Conservation (phyloP, 2,888 invertebrate genomes). For the Nomada goodeniana region DNA sequence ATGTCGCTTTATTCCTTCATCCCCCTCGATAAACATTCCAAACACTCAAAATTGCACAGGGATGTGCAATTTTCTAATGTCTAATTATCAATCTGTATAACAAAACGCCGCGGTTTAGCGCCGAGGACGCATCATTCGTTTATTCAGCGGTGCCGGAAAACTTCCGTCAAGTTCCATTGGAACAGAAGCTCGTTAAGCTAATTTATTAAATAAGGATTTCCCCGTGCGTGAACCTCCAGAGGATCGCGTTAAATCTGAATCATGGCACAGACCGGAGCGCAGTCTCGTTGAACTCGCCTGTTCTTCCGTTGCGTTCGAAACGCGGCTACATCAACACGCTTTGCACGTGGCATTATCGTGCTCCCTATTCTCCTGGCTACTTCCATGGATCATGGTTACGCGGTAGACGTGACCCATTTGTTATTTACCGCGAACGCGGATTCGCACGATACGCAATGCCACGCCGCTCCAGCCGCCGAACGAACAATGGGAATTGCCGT, state of each 20-base stretch:
- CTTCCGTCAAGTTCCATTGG: neutral
- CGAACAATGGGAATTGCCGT: conserved; percentile 60
- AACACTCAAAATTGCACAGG: too few relatives aligned
- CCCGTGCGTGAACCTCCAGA: conserved; percentile 4
- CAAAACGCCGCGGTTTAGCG: too few relatives aligned
- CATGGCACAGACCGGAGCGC: conserved; percentile 33
- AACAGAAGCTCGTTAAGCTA: neutral
- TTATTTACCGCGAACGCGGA: conserved; percentile 69
- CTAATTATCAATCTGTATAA: too few relatives aligned
- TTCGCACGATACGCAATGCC: conserved; percentile 64
- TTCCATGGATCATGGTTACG: conserved; percentile 73
- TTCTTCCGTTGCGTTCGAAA: conserved; percentile 60
- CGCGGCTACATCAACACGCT: conserved; percentile 51
- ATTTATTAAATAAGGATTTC: neutral
- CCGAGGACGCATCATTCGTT: too few relatives aligned
- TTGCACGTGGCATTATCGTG: conserved; percentile 66
- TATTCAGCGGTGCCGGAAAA: too few relatives aligned
- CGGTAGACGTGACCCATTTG: conserved; percentile 72
- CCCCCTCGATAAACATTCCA: too few relatives aligned
- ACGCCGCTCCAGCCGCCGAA: conserved; percentile 14
- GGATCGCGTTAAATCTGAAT: conserved; percentile 28
- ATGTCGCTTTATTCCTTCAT: too few relatives aligned
- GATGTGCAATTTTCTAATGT: too few relatives aligned
- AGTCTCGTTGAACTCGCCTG: conserved; percentile 46
- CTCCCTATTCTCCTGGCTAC: conserved; percentile 41